These are phyloP conservation scores for Holacanthella duospinosa DNA, from an alignment of 2,888 invertebrate species.

Conservation along the genomic window DNA sequence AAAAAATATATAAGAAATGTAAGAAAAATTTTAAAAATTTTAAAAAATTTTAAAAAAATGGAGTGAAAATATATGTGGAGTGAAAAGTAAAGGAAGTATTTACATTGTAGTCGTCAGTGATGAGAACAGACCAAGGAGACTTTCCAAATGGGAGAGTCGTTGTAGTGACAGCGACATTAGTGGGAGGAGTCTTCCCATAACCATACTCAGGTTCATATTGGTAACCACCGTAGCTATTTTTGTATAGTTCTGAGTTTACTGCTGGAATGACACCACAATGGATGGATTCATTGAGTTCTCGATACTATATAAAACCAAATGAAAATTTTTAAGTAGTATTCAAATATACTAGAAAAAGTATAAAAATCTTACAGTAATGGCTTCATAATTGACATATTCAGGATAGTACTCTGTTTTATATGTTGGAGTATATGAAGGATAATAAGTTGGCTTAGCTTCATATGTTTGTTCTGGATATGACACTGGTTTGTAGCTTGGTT, in stretches of 20 bases:
- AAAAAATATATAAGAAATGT: neutral
- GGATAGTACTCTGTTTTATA: slow-evolving; percentile 15
- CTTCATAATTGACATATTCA: slow-evolving; percentile 31
- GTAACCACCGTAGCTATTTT: too few species aligned
- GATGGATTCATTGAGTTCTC: slow-evolving; percentile 23
- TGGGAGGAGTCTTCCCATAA: neutral
- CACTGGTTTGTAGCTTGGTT: slow-evolving; percentile 8
- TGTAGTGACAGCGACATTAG: neutral
- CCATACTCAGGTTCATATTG: slow-evolving; percentile 8
- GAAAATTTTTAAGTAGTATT: neutral
- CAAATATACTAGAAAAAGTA: neutral
- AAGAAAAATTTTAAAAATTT: neutral
- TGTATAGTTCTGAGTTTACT: slow-evolving; percentile 27
- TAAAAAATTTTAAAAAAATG: neutral
- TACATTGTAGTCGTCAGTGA: slow-evolving; percentile 34
- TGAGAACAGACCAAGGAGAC: slow-evolving; percentile 28
- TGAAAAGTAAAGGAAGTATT: too few species aligned
- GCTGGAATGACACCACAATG: slow-evolving; percentile 30
- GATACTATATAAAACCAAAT: too few species aligned
- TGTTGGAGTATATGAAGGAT: slow-evolving; percentile 1
- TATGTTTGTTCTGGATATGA: neutral
- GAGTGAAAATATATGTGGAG: too few species aligned
- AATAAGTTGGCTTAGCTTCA: slow-evolving; percentile 9
- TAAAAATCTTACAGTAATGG: slow-evolving; percentile 28
- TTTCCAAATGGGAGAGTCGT: slow-evolving; percentile 21